Evolutionary conservation across 2,797 vertebrate genomes (phyloP).

Genomic region (Anguilla pacifica): DNA sequence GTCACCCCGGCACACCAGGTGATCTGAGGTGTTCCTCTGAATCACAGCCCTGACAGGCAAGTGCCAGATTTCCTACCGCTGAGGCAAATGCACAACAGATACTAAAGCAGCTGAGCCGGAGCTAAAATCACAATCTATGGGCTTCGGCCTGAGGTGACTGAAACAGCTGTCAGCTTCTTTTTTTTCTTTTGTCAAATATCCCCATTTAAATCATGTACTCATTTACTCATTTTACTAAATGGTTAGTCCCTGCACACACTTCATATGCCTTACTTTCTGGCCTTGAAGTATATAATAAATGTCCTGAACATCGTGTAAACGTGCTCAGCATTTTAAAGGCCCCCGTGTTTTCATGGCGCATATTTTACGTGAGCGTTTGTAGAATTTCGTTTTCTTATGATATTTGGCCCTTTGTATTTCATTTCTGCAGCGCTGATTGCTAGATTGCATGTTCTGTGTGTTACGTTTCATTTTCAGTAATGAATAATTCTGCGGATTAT

Average conservation of each 20-base stretch:
- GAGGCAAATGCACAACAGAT: background rate
- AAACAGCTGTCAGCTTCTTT: background rate
- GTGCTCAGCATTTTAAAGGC: background rate
- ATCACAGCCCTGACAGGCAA: background rate
- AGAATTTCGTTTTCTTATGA: background rate
- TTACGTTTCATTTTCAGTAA: background rate
- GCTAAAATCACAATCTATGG: background rate
- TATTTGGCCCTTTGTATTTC: background rate
- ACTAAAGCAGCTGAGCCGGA: background rate
- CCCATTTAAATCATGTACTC: background rate
- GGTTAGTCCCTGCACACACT: background rate
- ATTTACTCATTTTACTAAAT: background rate
- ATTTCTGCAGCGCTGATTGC: background rate
- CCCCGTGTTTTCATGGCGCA: background rate
- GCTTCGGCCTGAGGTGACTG: background rate
- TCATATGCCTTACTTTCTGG: background rate
- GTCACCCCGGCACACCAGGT: background rate
- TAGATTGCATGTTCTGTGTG: background rate
- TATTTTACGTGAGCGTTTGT: background rate
- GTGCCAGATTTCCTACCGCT: background rate
- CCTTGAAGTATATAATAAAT: background rate
- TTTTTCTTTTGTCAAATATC: background rate
- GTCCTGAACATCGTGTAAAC: background rate
- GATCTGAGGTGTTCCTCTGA: background rate
- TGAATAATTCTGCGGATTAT: background rate